Percentiles rank a stretch among this genome's conserved stretches.
These are phyloP conservation scores for Malurus splendens DNA, from an alignment of 2,797 vertebrate genomes.

Conservation along the genomic window DNA sequence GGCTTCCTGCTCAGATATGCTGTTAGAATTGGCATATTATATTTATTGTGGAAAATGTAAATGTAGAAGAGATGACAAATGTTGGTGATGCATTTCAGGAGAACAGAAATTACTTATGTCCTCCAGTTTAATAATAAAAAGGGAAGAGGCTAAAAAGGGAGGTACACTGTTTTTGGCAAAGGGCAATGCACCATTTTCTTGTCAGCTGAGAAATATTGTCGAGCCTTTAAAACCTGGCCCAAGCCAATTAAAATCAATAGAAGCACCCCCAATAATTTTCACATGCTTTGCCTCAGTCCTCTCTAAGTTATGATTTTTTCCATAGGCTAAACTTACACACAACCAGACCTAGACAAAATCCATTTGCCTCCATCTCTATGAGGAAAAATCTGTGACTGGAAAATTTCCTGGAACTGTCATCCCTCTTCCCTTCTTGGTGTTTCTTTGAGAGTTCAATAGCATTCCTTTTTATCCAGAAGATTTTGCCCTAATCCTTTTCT, in stretches of 20 bases:
- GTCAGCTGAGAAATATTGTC: neutral
- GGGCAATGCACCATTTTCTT: neutral
- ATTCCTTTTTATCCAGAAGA: neutral
- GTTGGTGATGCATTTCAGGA: neutral
- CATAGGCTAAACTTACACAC: neutral
- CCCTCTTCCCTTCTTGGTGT: neutral
- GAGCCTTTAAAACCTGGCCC: neutral
- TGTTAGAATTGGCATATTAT: neutral
- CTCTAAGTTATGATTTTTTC: neutral
- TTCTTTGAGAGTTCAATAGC: neutral
- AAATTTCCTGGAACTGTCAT: neutral
- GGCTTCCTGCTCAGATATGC: neutral
- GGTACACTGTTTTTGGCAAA: neutral
- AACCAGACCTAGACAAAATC: neutral
- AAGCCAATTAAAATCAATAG: neutral
- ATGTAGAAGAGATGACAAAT: neutral
- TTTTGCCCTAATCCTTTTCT: neutral
- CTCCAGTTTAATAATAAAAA: neutral
- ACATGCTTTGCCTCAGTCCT: neutral
- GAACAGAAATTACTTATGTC: neutral
- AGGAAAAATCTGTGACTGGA: neutral
- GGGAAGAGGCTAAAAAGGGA: neutral
- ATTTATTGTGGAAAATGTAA: neutral
- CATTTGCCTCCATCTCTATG: neutral
- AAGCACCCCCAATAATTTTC: neutral